Conservation (phyloP, 1,140 invertebrate genomes). For the Penaeus indicus region DNA sequence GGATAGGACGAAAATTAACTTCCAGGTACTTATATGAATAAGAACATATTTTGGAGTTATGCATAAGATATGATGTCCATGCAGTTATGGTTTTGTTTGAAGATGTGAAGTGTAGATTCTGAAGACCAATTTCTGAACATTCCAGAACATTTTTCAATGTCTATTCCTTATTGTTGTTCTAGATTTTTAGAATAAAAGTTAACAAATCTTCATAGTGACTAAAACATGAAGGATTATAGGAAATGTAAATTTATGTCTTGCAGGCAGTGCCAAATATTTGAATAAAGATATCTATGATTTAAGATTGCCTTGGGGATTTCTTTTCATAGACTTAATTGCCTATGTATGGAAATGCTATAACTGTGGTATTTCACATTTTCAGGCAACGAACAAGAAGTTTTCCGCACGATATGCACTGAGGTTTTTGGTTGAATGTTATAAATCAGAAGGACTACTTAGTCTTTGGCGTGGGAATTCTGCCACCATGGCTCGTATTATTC, state of each 20-base stretch:
- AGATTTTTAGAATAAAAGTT: not conserved
- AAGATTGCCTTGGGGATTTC: too few species aligned
- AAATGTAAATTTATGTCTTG: too few species aligned
- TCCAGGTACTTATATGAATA: conserved; percentile 80
- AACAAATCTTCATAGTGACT: too few species aligned
- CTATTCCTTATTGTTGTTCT: not conserved
- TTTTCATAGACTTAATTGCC: not conserved
- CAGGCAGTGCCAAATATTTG: too few species aligned
- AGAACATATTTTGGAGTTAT: not conserved
- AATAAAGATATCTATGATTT: too few species aligned
- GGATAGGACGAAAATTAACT: conserved; percentile 98
- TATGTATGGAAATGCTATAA: conserved; percentile 67
- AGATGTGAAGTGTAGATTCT: too few species aligned
- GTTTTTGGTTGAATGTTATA: conserved; percentile 67
- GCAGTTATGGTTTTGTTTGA: too few species aligned
- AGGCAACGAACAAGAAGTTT: conserved; percentile 63
- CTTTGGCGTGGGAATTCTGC: conserved; percentile 98
- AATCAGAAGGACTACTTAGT: conserved; percentile 81
- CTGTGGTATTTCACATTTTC: conserved; percentile 32
- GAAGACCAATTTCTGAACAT: not conserved
- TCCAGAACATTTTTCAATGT: not conserved
- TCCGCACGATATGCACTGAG: conserved; percentile 61
- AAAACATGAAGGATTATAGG: too few species aligned
- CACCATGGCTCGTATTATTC: conserved; percentile 95
- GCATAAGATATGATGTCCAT: too few species aligned